Evolutionary conservation across 2,797 vertebrate species (phyloP).

Genomic region (Pogoniulus pusillus): DNA sequence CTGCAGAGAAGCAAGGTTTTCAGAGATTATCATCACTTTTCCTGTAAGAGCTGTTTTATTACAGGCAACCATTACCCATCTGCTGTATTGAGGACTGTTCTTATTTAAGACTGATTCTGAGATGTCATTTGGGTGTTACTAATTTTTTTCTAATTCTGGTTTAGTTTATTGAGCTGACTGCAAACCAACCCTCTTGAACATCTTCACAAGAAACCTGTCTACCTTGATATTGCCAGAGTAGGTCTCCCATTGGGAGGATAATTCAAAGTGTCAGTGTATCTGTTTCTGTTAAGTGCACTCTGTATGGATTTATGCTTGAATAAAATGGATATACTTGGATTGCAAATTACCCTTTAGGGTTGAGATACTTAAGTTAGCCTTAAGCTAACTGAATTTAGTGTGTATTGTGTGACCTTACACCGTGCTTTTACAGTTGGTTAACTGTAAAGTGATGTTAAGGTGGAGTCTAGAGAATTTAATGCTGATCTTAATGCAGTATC

Average conservation of each 20-base stretch:
- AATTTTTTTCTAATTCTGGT: background rate
- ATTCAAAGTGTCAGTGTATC: slow-evolving; percentile 23
- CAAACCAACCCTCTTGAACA: background rate
- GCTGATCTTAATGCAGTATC: background rate
- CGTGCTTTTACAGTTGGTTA: slow-evolving; percentile 22
- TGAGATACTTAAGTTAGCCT: slow-evolving; percentile 28
- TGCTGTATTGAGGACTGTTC: background rate
- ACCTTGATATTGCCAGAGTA: background rate
- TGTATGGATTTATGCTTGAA: slow-evolving; percentile 16
- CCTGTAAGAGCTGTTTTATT: background rate
- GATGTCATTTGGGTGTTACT: background rate
- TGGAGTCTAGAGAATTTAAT: slow-evolving; percentile 23
- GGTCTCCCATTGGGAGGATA: background rate
- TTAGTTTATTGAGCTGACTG: background rate
- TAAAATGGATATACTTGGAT: slow-evolving; percentile 13
- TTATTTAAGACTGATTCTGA: background rate
- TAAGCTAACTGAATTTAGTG: slow-evolving; percentile 16
- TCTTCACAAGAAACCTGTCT: background rate
- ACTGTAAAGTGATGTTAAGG: slow-evolving; percentile 1
- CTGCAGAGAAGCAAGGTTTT: background rate
- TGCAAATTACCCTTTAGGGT: background rate
- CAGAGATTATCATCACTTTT: background rate
- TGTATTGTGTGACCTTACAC: slow-evolving; percentile 11
- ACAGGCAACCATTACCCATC: background rate
- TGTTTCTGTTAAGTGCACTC: slow-evolving; percentile 15